Percentiles rank a stretch among this genome's conserved stretches.
Evolutionary conservation across 2,888 invertebrate genomes (phyloP).

Genomic region (Brachyptera risi): DNA sequence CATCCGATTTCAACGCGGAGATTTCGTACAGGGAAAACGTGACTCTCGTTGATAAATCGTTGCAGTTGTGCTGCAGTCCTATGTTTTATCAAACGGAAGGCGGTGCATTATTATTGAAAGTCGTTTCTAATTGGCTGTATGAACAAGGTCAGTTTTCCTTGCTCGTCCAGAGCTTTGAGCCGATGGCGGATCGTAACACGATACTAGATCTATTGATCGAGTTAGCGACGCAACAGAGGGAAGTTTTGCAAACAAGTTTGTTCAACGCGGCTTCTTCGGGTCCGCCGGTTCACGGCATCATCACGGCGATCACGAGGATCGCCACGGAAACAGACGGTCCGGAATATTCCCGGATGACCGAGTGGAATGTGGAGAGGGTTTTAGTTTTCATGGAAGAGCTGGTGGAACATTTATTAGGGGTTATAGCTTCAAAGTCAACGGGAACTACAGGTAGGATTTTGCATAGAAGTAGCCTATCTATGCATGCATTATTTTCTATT

Average conservation of each 20-base stretch:
- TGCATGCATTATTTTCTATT: no score
- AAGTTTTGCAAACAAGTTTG: slow-evolving; percentile 42
- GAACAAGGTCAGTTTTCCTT: background rate
- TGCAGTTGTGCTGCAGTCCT: slow-evolving; percentile 52
- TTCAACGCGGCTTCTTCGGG: slow-evolving; percentile 43
- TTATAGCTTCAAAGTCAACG: slow-evolving; percentile 35
- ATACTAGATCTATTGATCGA: slow-evolving; percentile 35
- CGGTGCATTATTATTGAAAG: slow-evolving; percentile 53
- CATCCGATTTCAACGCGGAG: background rate
- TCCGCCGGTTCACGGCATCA: slow-evolving; percentile 46
- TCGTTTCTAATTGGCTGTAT: slow-evolving; percentile 46
- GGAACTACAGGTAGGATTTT: slow-evolving; percentile 33
- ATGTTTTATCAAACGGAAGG: slow-evolving; percentile 60
- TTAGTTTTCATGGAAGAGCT: slow-evolving; percentile 32
- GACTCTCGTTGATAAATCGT: slow-evolving; percentile 45
- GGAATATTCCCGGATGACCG: slow-evolving; percentile 25
- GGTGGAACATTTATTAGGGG: slow-evolving; percentile 33
- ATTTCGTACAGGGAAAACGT: slow-evolving; percentile 37
- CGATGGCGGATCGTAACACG: background rate
- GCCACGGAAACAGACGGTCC: slow-evolving; percentile 35
- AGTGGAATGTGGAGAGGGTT: slow-evolving; percentile 26
- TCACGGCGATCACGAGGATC: slow-evolving; percentile 39
- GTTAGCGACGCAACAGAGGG: slow-evolving; percentile 40
- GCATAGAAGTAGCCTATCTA: no score
- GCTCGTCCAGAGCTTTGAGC: slow-evolving; percentile 8